phyloP scores from a whole-genome alignment of 2,888 invertebrate species.

The Euspilapteryx auroguttella region DNA sequence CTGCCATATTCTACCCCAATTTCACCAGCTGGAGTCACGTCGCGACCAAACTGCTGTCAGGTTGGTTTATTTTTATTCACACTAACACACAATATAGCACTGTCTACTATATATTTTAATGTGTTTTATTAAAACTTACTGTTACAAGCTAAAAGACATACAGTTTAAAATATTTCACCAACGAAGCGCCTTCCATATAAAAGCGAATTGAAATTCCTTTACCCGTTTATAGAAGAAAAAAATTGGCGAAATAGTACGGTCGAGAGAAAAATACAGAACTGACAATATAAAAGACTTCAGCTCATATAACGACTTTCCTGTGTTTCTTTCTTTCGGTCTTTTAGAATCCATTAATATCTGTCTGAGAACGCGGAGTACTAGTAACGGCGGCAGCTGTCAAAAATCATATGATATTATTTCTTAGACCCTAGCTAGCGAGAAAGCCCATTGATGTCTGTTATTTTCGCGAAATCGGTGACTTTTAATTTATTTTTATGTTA shows the following conservation, averaged over 20 bases:
- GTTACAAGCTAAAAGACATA: neutral
- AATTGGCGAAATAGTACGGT: neutral
- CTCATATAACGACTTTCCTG: neutral
- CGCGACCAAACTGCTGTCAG: slow-evolving; percentile 82
- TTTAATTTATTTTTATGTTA: no score
- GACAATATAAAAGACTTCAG: neutral
- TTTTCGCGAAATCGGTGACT: no score
- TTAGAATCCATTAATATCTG: neutral
- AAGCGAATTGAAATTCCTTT: neutral
- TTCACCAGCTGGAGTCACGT: slow-evolving; percentile 85
- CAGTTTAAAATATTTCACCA: no score
- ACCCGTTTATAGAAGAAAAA: neutral
- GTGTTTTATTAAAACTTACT: neutral
- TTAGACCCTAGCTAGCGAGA: no score
- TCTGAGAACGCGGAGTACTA: no score
- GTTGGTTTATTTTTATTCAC: slow-evolving; percentile 34
- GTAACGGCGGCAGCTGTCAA: no score
- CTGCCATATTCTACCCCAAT: slow-evolving; percentile 85
- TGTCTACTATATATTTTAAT: neutral
- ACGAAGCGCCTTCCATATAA: neutral
- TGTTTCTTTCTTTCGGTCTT: neutral
- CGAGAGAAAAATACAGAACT: neutral
- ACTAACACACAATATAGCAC: neutral
- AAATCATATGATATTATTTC: no score
- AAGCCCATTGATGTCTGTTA: no score